Evolutionary conservation across 2,888 invertebrate species (phyloP).

Genomic region (Serrognathus titanus): DNA sequence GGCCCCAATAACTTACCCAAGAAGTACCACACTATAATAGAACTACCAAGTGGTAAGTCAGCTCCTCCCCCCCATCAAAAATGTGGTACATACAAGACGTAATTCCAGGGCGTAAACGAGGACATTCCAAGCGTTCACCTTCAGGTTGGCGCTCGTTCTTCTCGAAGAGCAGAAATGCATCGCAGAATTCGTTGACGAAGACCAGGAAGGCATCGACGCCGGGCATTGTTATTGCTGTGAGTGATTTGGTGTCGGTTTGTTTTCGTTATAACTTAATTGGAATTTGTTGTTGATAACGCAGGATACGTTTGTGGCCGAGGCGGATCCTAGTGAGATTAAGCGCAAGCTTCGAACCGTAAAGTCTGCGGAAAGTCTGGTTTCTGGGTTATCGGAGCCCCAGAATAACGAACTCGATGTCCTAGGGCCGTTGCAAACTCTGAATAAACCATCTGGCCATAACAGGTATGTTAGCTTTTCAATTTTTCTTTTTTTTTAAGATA

Average conservation of each 20-base stretch:
- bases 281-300: slow-evolving; percentile 33
- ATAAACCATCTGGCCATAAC: slow-evolving; percentile 54
- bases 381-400: slow-evolving; percentile 46
- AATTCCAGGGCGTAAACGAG: slow-evolving; percentile 55
- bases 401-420: slow-evolving; percentile 43
- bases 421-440: slow-evolving; percentile 48
- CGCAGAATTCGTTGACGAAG: slow-evolving; percentile 44
- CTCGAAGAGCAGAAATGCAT: slow-evolving; percentile 51
- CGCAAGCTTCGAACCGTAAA: slow-evolving; percentile 63
- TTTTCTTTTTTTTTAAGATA: no score
- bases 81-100: background rate
- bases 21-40: slow-evolving; percentile 90
- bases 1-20: slow-evolving; percentile 73
- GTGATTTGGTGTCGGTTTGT: slow-evolving; percentile 12
- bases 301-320: slow-evolving; percentile 48
- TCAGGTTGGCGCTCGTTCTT: slow-evolving; percentile 80
- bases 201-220: slow-evolving; percentile 54
- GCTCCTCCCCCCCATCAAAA: no score
- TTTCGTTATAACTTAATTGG: background rate
- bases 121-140: slow-evolving; percentile 64
- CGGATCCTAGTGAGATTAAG: slow-evolving; percentile 46
- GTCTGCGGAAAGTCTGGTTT: slow-evolving; percentile 65
- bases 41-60: slow-evolving; percentile 60
- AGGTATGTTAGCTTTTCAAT: slow-evolving; percentile 39
- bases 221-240: slow-evolving; percentile 41